Conservation (phyloP, 2,888 invertebrate species). For the Chelonus formosanus region DNA sequence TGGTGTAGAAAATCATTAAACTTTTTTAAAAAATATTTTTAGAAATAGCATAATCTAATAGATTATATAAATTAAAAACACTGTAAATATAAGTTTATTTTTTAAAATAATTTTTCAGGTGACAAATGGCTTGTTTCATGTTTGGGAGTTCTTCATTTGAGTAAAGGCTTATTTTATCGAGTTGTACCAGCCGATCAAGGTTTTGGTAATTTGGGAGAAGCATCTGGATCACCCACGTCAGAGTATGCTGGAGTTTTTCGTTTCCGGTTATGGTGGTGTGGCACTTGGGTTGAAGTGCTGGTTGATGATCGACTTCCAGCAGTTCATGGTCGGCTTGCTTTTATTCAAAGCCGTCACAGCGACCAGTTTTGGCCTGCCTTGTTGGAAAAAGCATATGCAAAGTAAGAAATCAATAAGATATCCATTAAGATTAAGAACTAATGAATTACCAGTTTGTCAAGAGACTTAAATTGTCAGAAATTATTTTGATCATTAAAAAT, state of each 20-base stretch:
- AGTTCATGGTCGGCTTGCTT: conserved; percentile 85
- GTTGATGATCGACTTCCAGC: conserved; percentile 91
- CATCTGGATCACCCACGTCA: conserved; percentile 60
- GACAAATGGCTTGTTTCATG: conserved; percentile 92
- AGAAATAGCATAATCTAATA: too few species aligned
- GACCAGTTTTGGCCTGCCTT: conserved; percentile 90
- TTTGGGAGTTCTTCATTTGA: conserved; percentile 82
- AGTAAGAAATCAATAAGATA: conserved; percentile 68
- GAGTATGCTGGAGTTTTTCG: conserved; percentile 83
- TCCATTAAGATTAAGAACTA: too few species aligned
- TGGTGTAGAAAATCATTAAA: conserved; percentile 18
- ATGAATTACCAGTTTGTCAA: too few species aligned
- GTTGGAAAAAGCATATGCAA: conserved; percentile 92
- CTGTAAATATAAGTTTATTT: background rate
- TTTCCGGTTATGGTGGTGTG: conserved; percentile 93
- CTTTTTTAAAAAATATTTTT: too few species aligned
- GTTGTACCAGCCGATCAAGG: conserved; percentile 92
- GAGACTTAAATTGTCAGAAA: too few species aligned
- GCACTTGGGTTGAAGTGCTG: conserved; percentile 89
- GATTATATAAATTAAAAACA: too few species aligned
- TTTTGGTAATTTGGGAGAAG: conserved; percentile 72
- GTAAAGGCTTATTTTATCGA: conserved; percentile 88
- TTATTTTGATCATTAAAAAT: too few species aligned
- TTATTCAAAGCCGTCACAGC: conserved; percentile 81
- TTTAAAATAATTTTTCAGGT: conserved; percentile 68